A percentile compares a stretch with the other conserved stretches of the same genome.
These are phyloP conservation scores for Hirundo rustica DNA, from an alignment of 2,797 vertebrate genomes.

Conservation along the genomic window DNA sequence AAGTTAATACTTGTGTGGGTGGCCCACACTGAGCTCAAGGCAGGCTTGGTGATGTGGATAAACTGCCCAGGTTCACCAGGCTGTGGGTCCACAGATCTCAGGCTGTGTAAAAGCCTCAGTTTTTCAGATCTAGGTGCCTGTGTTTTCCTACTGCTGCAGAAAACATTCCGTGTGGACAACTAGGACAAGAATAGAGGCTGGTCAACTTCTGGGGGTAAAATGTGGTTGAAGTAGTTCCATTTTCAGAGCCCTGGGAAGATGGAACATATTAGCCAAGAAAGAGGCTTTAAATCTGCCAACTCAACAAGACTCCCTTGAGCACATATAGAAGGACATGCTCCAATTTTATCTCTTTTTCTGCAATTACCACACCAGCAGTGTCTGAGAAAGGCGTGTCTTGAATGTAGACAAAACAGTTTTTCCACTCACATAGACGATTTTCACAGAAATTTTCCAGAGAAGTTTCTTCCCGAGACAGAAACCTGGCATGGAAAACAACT, in stretches of 20 bases:
- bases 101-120: not conserved
- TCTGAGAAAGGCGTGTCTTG: not conserved
- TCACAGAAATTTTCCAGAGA: not conserved
- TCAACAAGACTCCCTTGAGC: not conserved
- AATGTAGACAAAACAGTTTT: not conserved
- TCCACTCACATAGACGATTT: not conserved
- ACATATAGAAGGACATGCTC: not conserved
- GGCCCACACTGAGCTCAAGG: not conserved
- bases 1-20: not conserved
- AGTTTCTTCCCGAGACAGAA: not conserved
- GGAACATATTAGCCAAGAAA: not conserved
- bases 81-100: not conserved
- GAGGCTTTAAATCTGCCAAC: not conserved
- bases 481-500: conserved; percentile 2
- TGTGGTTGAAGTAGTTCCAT: not conserved
- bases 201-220: not conserved
- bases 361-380: not conserved
- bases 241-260: not conserved
- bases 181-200: not conserved
- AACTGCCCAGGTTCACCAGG: not conserved
- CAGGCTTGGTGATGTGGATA: not conserved
- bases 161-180: not conserved
- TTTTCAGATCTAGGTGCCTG: not conserved
- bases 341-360: not conserved
- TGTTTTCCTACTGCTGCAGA: not conserved